Conservation (phyloP, 2,888 invertebrate species). For the Crioceris asparagi region DNA sequence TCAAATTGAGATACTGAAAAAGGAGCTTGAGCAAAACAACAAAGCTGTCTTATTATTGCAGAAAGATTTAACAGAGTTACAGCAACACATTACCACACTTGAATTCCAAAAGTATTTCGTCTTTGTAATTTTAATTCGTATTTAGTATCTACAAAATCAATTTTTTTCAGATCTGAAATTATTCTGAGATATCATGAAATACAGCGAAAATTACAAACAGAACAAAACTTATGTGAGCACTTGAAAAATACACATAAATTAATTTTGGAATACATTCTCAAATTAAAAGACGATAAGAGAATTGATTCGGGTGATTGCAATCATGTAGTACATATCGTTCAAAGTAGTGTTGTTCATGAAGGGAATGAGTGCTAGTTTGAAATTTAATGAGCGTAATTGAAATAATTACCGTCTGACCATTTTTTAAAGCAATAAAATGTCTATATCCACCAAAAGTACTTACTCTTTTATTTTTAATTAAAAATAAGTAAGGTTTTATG, state of each 20-base stretch:
- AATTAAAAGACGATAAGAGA: conserved; percentile 23
- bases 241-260: conserved; percentile 23
- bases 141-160: conserved; percentile 1
- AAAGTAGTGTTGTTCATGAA: conserved; percentile 6
- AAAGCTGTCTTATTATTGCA: conserved; percentile 20
- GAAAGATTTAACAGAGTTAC: conserved; percentile 21
- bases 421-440: too few species aligned
- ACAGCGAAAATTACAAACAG: conserved; percentile 25
- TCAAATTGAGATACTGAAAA: conserved; percentile 15
- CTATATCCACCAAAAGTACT: too few species aligned
- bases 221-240: conserved; percentile 23
- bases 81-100: conserved; percentile 24
- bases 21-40: conserved; percentile 21
- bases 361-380: not conserved
- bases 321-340: conserved; percentile 17
- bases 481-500: too few species aligned
- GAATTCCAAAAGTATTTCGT: conserved; percentile 28
- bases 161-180: conserved; percentile 26
- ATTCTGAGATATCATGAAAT: conserved; percentile 28
- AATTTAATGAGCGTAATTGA: not conserved
- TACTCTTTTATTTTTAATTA: too few species aligned
- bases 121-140: not conserved
- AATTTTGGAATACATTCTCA: conserved; percentile 21
- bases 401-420: too few species aligned
- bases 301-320: conserved; percentile 17